phyloP scores from a whole-genome alignment of 2,113 vertebrate species.

The Panthera tigris region DNA sequence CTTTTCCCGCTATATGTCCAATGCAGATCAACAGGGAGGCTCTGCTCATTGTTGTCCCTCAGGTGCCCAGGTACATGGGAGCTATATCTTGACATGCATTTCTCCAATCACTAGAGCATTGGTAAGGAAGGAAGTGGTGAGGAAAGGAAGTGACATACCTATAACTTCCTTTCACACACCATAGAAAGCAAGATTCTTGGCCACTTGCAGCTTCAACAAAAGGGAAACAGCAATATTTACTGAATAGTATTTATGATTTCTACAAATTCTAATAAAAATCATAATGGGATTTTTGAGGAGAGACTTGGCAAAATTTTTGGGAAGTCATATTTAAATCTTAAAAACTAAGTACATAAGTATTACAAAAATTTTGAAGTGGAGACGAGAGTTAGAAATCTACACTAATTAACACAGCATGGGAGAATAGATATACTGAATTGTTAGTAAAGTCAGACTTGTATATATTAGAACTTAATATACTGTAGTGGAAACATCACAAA shows the following conservation, averaged over 20 bases:
- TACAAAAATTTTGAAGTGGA: background rate
- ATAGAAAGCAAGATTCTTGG: background rate
- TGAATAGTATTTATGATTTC: background rate
- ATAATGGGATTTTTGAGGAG: background rate
- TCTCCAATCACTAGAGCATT: background rate
- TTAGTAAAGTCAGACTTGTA: background rate
- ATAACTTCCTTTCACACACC: background rate
- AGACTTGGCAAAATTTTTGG: background rate
- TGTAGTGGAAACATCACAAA: background rate
- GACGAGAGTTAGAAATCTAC: background rate
- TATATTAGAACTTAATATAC: conserved; percentile 11
- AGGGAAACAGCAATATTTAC: background rate
- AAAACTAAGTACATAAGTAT: background rate
- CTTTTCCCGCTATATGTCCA: background rate
- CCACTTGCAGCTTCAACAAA: background rate
- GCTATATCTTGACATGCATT: background rate
- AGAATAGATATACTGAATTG: background rate
- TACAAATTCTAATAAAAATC: background rate
- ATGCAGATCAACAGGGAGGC: background rate
- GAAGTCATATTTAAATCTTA: background rate
- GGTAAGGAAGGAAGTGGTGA: background rate
- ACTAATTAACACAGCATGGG: background rate
- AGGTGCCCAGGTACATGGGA: background rate
- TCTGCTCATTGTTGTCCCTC: background rate
- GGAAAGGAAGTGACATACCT: background rate